phyloP scores from a whole-genome alignment of 2,113 vertebrate genomes.

The Ochotona princeps region DNA sequence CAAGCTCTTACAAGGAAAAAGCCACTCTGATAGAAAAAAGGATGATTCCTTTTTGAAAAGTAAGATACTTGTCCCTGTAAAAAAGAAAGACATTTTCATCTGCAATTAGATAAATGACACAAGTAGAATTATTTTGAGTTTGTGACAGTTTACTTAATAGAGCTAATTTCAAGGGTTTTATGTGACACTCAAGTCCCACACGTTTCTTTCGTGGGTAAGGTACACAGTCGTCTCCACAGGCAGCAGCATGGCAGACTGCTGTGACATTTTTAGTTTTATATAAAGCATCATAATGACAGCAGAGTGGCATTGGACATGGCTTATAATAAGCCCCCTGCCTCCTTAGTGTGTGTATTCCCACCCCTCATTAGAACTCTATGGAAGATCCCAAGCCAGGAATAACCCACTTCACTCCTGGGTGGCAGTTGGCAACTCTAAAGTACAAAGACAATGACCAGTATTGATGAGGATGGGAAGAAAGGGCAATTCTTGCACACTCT shows the following conservation, averaged over 20 bases:
- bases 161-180: constrained; percentile 67
- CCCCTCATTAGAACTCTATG: neutral
- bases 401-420: neutral
- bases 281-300: neutral
- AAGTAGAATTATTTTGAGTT: constrained; percentile 64
- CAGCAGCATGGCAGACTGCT: neutral
- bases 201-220: constrained; percentile 26
- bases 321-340: neutral
- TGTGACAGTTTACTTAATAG: constrained; percentile 63
- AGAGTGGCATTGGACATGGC: neutral
- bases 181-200: constrained; percentile 13
- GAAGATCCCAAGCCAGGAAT: neutral
- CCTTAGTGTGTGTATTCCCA: neutral
- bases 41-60: constrained; percentile 5
- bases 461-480: too few species aligned
- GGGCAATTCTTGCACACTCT: too few species aligned
- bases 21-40: neutral
- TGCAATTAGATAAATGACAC: constrained; percentile 66
- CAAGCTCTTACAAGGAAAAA: neutral
- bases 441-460: too few species aligned
- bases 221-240: constrained; percentile 31
- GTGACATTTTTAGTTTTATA: neutral
- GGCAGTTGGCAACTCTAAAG: neutral
- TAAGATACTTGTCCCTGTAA: neutral
- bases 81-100: constrained; percentile 41